A percentile compares a stretch with the other conserved stretches of the same genome.
These are phyloP conservation scores for Cephus nigrinus DNA, from an alignment of 2,888 invertebrate genomes.

Conservation along the genomic window DNA sequence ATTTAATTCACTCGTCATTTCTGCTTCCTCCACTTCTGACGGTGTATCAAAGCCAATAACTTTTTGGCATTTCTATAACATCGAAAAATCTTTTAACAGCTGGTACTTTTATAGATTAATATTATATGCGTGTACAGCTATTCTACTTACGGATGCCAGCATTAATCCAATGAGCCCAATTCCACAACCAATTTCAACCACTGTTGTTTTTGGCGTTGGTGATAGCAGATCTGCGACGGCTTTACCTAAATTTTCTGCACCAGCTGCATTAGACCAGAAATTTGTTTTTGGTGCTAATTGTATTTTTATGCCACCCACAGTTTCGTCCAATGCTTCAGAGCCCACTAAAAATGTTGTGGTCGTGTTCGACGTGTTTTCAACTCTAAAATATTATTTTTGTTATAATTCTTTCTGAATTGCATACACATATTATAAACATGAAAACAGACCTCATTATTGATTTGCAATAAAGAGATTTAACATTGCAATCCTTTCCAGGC, in stretches of 20 bases:
- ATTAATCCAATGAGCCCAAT: slow-evolving; percentile 60
- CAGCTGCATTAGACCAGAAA: slow-evolving; percentile 59
- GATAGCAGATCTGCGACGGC: slow-evolving; percentile 51
- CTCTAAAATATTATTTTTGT: background rate
- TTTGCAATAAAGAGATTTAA: slow-evolving; percentile 63
- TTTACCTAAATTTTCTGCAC: slow-evolving; percentile 55
- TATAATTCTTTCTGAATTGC: background rate
- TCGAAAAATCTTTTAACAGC: background rate
- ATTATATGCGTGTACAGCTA: background rate
- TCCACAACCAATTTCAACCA: slow-evolving; percentile 62
- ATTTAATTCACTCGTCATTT: slow-evolving; percentile 59
- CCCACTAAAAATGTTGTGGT: slow-evolving; percentile 60
- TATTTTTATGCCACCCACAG: slow-evolving; percentile 55
- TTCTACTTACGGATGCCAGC: slow-evolving; percentile 55
- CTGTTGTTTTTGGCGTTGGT: slow-evolving; percentile 48
- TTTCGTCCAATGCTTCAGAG: slow-evolving; percentile 60
- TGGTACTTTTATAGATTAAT: background rate
- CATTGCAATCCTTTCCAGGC: slow-evolving; percentile 58
- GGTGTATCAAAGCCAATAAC: slow-evolving; percentile 60
- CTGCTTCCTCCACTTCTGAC: slow-evolving; percentile 62
- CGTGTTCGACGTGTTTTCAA: slow-evolving; percentile 38
- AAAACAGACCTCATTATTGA: slow-evolving; percentile 54
- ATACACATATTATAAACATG: background rate
- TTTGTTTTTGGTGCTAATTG: slow-evolving; percentile 62
- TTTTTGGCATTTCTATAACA: slow-evolving; percentile 54